Base-by-base conservation (phyloP, 2,797 vertebrate genomes). In the Emydoidea blandingii region DNA sequence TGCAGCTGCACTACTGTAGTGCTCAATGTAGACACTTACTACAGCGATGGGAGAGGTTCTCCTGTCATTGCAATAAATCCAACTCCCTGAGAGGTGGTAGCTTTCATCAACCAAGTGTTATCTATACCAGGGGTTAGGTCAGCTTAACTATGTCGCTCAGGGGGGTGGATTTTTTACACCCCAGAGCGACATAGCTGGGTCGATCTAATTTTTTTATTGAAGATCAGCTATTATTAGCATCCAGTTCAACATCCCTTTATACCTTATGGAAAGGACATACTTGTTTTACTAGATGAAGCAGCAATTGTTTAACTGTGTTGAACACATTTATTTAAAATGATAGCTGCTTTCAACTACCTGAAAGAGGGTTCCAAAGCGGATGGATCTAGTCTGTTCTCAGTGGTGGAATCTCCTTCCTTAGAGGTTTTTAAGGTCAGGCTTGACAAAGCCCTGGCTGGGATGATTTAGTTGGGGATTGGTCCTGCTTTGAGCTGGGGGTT, bases 271-370 rank as follows among this genome's bases (percentile, higher is more conserved):
- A 86, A 96, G 78, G 89, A 93, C 49, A 87, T 41, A 88, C 90
- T 97, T 92, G 44, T 94, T 96, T 96, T 96, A 95, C 93, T 81
- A 95, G 93, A 92, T 96, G 95, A 96, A 95, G 44, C 9, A 92
- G 59, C 65, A 95, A 83, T 93, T 65, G n/a, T 84, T 95, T 93
- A 90, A 49, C 87, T 88, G 74, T 57, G 93, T 95, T 80, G 89
- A 86, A 93, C 91, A 68, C 65, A 41, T 54, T 41, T 2, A 3
- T 96, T 89, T 65, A 16, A 34, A 65, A 65, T n/a, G 15, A 16
- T 50, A 50, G 50, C 50, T 50, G 50, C 50, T 50, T 50, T 50
- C 50, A 50, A 50, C 50, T 50, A 50, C 50, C 15, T 15, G 50
- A 50, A 50, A 50, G 15, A 14, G 14, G 15, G 50, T 50, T 50